These are phyloP conservation scores for Charadrius vociferus DNA, from an alignment of 2,113 vertebrate genomes.

Conservation along the genomic window DNA sequence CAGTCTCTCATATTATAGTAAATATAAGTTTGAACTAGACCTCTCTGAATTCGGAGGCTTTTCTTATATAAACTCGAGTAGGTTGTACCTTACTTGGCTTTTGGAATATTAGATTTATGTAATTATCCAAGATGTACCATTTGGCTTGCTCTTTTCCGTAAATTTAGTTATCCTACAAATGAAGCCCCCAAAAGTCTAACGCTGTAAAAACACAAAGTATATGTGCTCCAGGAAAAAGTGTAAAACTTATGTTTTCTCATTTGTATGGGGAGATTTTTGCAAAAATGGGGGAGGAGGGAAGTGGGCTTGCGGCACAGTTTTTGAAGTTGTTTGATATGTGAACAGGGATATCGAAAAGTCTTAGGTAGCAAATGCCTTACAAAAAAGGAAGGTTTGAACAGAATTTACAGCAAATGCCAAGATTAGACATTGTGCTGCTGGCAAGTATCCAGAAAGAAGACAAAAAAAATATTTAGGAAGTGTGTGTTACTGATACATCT, in stretches of 20 bases:
- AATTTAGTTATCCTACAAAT: not conserved
- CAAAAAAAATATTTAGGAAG: not conserved
- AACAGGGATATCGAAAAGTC: not conserved
- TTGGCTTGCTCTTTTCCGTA: not conserved
- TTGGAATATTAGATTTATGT: not conserved
- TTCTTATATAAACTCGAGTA: not conserved
- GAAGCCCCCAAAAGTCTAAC: not conserved
- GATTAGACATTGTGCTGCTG: not conserved
- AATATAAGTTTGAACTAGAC: not conserved
- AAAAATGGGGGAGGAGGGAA: not conserved
- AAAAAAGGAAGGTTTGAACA: not conserved
- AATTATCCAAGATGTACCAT: not conserved
- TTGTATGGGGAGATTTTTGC: not conserved
- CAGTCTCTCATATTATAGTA: not conserved
- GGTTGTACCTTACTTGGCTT: not conserved
- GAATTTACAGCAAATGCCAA: not conserved
- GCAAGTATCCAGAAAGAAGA: not conserved
- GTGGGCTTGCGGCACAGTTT: not conserved
- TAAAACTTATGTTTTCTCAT: not conserved
- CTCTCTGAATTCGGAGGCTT: not conserved
- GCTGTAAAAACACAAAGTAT: not conserved
- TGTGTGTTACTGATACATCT: not conserved
- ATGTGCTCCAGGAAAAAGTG: fast-evolving
- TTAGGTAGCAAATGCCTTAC: not conserved
- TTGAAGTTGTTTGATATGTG: not conserved